Conservation (phyloP, 1,140 invertebrate genomes). For the Pogonomyrmex barbatus region DNA sequence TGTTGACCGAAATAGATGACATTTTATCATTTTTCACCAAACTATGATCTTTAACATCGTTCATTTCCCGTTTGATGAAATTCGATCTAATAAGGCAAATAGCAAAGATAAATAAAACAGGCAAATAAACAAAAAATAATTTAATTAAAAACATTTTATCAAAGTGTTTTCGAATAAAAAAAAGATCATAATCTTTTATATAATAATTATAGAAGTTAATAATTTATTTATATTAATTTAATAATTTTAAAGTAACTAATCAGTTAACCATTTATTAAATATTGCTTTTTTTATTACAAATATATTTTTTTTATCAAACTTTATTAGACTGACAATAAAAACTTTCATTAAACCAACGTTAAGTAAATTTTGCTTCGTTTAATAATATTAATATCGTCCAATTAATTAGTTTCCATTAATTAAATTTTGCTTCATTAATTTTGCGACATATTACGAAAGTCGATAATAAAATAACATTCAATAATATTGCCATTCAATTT, state of each 20-base stretch:
- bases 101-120: neutral
- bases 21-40: constrained; percentile 4
- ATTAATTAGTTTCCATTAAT: neutral
- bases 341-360: neutral
- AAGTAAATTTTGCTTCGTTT: neutral
- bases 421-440: neutral
- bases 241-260: too few species aligned
- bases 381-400: neutral
- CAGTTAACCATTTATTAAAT: neutral
- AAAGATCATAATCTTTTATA: too few species aligned
- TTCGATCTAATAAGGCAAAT: neutral
- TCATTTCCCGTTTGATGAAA: neutral
- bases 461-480: too few species aligned
- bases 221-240: too few species aligned
- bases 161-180: too few species aligned
- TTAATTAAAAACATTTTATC: too few species aligned
- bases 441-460: neutral
- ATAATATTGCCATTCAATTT: neutral
- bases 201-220: too few species aligned
- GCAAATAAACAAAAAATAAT: too few species aligned
- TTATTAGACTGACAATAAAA: neutral
- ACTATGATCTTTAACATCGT: constrained; percentile 10
- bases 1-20: constrained; percentile 18
- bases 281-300: neutral
- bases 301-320: neutral